Conservation (phyloP, 2,113 vertebrate genomes). For the Dinomys branickii region DNA sequence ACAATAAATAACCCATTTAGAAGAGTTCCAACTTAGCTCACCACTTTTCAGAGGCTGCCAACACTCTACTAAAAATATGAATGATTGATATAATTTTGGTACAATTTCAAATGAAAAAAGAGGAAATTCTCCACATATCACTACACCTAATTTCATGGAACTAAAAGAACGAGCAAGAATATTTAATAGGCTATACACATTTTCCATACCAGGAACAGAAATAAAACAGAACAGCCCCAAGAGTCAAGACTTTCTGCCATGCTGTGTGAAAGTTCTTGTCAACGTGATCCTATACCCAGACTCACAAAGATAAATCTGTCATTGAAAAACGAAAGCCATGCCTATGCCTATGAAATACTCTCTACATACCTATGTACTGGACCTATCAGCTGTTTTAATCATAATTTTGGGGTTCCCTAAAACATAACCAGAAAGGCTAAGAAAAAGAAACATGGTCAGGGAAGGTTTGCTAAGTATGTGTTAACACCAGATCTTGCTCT, state of each 20-base stretch:
- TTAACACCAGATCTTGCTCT: neutral
- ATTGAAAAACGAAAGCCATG: conserved; percentile 41
- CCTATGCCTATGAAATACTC: neutral
- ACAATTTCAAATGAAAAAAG: neutral
- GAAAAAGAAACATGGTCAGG: neutral
- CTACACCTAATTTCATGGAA: neutral
- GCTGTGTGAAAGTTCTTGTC: neutral
- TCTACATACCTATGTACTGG: neutral
- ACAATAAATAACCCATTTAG: neutral
- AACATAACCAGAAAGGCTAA: neutral
- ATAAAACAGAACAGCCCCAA: neutral
- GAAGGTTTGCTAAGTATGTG: neutral
- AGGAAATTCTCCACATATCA: neutral
- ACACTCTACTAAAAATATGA: neutral
- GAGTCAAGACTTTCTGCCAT: neutral
- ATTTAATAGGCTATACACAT: neutral
- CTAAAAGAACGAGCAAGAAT: neutral
- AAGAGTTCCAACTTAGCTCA: neutral
- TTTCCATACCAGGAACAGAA: conserved; percentile 9
- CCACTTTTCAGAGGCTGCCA: neutral
- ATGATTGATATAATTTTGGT: neutral
- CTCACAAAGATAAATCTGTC: neutral
- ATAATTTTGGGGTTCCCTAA: neutral
- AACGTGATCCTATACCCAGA: neutral
- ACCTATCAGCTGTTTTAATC: neutral